Base-by-base conservation (phyloP, 2,113 vertebrate species). In the Ranitomeya variabilis region DNA sequence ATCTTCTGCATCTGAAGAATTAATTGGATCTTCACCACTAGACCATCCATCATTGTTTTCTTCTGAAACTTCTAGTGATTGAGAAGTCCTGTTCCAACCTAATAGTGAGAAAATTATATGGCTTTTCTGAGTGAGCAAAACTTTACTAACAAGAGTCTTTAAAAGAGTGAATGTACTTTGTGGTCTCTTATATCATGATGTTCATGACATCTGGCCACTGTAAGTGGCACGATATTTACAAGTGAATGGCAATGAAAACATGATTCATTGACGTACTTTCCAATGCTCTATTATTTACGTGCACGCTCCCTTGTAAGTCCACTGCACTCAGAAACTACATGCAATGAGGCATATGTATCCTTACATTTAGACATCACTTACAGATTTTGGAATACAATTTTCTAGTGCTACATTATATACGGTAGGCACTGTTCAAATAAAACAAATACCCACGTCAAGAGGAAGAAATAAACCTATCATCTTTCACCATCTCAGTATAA, bases 1-100 rank as follows among this genome's bases (percentile, higher is more conserved):
- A 0, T 99, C 98, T 91, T 99, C 98, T 0, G 95, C 96, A 86
- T 99, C 98, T 0, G 98, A 96, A 0, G 95, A 99, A 92, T 98
- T 99, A 8, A 97, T 91, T 0, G 96, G 97, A 12, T 99, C 98
- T 84, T 99, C 98, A 0, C 96, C 93, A 1, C 98, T 99, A 16
- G 98, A 99, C 93, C 98, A 99, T 64, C 95, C 97, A 0, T 98
- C 97, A 4, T 96, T 95, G 62, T 95, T 94, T 90, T 99, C 98
- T 94, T 97, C 97, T 1, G 97, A 97, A 16, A 94, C 96, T 74
- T 98, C 97, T 73, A 96, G 90, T 0, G 96, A 98, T 69, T 96
- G 93, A 7, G 96, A 95, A 0, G 95, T 90, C 92, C 97, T 99
- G 90, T 95, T 95, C 97, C 97, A 99, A 6, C 97, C 98, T 99